Evolutionary conservation across 2,113 vertebrate species (phyloP).

Genomic region (rat (Rattus norvegicus)): DNA sequence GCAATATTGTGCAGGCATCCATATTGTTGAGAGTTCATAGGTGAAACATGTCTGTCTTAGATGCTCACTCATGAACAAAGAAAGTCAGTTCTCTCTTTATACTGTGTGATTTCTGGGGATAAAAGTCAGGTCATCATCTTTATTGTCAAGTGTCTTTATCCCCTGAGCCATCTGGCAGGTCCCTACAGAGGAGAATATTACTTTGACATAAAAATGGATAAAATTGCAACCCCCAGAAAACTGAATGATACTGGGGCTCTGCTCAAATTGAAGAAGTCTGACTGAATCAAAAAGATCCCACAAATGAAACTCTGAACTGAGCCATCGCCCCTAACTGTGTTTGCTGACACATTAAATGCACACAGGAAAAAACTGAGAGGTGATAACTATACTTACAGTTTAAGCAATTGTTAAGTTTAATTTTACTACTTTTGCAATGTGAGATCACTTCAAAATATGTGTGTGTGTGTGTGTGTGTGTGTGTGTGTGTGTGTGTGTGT

Average conservation of each 20-base stretch:
- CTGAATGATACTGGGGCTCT: background rate
- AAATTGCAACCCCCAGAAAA: background rate
- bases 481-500: background rate
- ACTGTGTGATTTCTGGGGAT: background rate
- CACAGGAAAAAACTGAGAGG: background rate
- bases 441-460: background rate
- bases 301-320: background rate
- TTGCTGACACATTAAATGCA: background rate
- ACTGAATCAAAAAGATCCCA: background rate
- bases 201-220: background rate
- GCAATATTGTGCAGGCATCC: background rate
- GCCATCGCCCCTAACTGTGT: background rate
- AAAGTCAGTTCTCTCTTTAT: background rate
- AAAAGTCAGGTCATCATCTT: background rate
- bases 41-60: background rate
- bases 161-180: background rate
- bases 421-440: background rate
- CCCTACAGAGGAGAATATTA: background rate
- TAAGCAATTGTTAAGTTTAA: background rate
- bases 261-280: background rate
- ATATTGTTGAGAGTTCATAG: background rate
- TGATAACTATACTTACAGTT: background rate
- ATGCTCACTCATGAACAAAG: background rate
- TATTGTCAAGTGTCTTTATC: background rate
- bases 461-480: background rate